phyloP scores from a whole-genome alignment of 1,140 invertebrate genomes.

The Chrysomallon squamiferum region DNA sequence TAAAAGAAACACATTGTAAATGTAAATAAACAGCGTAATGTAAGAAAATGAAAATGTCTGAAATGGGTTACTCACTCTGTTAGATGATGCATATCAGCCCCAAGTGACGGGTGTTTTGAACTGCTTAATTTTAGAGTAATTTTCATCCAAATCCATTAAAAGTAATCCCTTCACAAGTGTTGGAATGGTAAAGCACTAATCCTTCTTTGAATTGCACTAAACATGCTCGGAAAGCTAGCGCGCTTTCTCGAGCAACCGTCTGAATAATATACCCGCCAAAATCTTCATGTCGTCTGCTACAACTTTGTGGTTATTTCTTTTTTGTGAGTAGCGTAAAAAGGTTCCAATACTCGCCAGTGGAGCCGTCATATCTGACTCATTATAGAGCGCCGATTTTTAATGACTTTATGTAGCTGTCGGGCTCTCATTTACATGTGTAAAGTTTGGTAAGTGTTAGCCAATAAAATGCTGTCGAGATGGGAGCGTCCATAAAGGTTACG shows the following conservation, averaged over 20 bases:
- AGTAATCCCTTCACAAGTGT: slow-evolving; percentile 1
- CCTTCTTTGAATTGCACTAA: background rate
- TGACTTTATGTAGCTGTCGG: slow-evolving; percentile 2
- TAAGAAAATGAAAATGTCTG: too few relatives aligned
- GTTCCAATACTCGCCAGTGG: too few relatives aligned
- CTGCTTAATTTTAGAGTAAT: slow-evolving; percentile 21
- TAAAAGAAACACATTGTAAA: too few relatives aligned
- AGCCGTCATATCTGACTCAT: slow-evolving; percentile 2
- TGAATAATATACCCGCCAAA: too few relatives aligned
- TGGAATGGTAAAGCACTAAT: background rate
- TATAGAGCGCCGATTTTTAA: background rate
- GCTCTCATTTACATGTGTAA: slow-evolving; percentile 8
- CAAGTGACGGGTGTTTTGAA: slow-evolving; percentile 11
- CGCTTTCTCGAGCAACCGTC: background rate
- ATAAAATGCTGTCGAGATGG: background rate
- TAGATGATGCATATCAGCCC: slow-evolving; percentile 23
- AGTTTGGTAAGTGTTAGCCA: background rate
- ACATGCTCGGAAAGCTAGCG: too few relatives aligned
- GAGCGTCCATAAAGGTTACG: slow-evolving; percentile 2
- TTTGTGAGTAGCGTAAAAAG: too few relatives aligned
- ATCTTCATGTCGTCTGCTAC: too few relatives aligned
- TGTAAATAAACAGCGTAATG: too few relatives aligned
- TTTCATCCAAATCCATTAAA: slow-evolving; percentile 29
- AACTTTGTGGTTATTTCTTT: too few relatives aligned
- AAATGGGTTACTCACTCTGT: slow-evolving; percentile 24